Evolutionary conservation across 2,888 invertebrate genomes (phyloP), one percentile per base, ranked within the genome.

Genomic region (Hyppa rectilinea): DNA sequence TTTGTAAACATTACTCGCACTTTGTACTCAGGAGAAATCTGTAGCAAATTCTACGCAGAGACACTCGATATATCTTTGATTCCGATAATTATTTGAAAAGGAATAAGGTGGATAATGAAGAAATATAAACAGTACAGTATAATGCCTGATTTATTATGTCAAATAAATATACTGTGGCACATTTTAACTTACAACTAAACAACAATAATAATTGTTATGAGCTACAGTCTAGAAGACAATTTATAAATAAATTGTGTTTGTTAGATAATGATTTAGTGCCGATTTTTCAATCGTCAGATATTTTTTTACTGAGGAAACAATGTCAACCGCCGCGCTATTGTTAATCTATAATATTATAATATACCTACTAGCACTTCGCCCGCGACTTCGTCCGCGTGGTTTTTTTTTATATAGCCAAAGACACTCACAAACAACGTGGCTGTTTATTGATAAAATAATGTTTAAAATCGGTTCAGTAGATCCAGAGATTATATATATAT

Each of bases 131-230:
- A 0, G 26, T 29, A 58, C 34, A 49, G 49, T 49, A 29, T 58
- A 29, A 62, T 38, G 10, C 23, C 1, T 50, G 43, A 64, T 79
- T 79, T 79, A 71, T 75, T 78, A 9, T 26, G 29, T 17, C 31
- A 65, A 64, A 59, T 34, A 52, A 69, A 31, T 64, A 55, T 29
- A 50, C 40, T 31, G 63, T 58, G 50, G 56, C 38, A 79, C 66
- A 63, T 58, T 66, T 53, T 20, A 23, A 45, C 64, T 79, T 79
- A 79, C 4, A 67, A 64, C 53, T 79, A 79, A 67, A 31, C 23
- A 61, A 70, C 29, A 58, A 45, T n/a, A 40, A 6, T 40, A 20
- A n/a, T 31, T 43, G 29, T 49, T 66, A 71, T 26, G 26, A 14
- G 45, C 26, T n/a, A 67, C 31, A 60, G 49, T 50, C 63, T 53